A percentile compares a stretch with the other conserved stretches of the same genome.
Conservation (phyloP, 2,888 invertebrate species). For the Criorhina ranunculi region DNA sequence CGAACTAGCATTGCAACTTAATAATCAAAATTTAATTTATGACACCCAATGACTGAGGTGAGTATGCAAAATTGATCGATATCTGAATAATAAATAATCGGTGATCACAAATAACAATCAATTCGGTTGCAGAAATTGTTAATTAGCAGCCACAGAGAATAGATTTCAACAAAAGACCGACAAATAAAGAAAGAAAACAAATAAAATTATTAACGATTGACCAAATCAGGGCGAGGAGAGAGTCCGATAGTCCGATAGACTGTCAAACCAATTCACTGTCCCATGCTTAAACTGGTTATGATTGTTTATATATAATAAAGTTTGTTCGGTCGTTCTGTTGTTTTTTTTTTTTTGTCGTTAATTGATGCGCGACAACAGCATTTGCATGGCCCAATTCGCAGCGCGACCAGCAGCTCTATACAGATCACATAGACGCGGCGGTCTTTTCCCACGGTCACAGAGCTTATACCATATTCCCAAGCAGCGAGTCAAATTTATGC, state of each 20-base stretch:
- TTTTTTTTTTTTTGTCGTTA: conserved; percentile 36
- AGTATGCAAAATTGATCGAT: conserved; percentile 59
- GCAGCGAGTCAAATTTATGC: conserved; percentile 75
- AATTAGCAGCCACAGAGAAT: conserved; percentile 24
- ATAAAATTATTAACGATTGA: conserved; percentile 55
- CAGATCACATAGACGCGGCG: conserved; percentile 22
- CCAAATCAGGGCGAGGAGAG: conserved; percentile 33
- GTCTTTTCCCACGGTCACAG: conserved; percentile 57
- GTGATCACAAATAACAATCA: conserved; percentile 44
- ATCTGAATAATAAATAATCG: conserved; percentile 38
- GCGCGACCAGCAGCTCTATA: conserved; percentile 28
- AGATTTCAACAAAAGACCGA: conserved; percentile 25
- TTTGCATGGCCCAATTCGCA: conserved; percentile 68
- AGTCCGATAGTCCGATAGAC: background rate
- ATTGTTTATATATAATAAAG: conserved; percentile 42
- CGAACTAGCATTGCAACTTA: background rate
- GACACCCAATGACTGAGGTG: background rate
- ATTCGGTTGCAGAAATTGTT: conserved; percentile 42
- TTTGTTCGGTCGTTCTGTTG: conserved; percentile 40
- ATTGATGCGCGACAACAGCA: conserved; percentile 43
- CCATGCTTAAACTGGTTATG: conserved; percentile 46
- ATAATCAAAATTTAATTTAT: conserved; percentile 26
- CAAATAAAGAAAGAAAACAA: conserved; percentile 25
- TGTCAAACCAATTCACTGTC: background rate
- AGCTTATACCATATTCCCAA: conserved; percentile 59